Conservation (phyloP, 2,113 vertebrate genomes). For the Burhinus bistriatus region DNA sequence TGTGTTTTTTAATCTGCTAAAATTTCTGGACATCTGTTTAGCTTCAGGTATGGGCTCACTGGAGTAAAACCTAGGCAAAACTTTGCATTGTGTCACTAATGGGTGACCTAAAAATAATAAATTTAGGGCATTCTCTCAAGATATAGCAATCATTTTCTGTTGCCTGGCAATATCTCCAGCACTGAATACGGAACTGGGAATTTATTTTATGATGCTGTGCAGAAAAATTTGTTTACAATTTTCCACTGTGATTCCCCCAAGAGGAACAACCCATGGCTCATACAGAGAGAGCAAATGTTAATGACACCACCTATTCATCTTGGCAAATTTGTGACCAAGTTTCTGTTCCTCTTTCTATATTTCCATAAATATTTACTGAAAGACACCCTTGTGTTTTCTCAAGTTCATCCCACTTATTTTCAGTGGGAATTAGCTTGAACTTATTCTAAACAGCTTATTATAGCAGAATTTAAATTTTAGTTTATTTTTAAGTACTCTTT, state of each 20-base stretch:
- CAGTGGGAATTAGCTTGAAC: background rate
- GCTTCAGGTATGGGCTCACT: background rate
- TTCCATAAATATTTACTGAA: constrained; percentile 13
- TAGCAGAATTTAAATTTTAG: background rate
- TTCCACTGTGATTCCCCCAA: constrained; percentile 46
- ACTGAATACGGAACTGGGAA: background rate
- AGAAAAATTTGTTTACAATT: constrained; percentile 52
- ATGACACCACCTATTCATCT: constrained; percentile 19
- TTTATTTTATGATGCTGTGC: constrained; percentile 44
- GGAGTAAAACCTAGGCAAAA: background rate
- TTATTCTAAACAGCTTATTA: background rate
- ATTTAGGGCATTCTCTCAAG: constrained; percentile 12
- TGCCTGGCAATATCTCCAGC: constrained; percentile 28
- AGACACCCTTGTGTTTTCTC: background rate
- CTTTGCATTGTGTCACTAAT: background rate
- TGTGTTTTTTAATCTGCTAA: background rate
- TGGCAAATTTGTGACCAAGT: constrained; percentile 28
- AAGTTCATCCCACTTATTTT: background rate
- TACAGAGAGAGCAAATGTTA: background rate
- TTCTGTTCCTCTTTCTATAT: constrained; percentile 24
- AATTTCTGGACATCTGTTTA: background rate
- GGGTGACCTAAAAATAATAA: constrained; percentile 17
- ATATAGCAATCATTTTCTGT: constrained; percentile 27
- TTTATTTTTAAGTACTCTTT: background rate
- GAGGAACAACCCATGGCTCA: constrained; percentile 34